phyloP scores from a whole-genome alignment of 2,888 invertebrate species.

The Nebria brevicollis region DNA sequence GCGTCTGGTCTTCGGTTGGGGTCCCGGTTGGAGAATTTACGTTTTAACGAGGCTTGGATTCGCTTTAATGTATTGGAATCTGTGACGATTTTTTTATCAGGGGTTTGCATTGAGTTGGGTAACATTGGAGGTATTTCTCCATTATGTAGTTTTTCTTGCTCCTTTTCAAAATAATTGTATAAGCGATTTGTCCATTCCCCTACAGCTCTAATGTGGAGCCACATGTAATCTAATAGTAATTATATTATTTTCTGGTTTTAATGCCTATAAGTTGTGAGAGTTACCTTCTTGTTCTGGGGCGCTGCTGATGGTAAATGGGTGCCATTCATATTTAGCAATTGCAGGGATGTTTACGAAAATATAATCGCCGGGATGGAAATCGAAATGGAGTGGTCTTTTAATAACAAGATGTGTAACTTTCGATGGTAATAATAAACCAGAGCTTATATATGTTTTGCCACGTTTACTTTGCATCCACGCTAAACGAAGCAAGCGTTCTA shows the following conservation, averaged over 20 bases:
- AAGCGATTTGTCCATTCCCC: conserved; percentile 94
- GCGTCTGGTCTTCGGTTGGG: conserved; percentile 50
- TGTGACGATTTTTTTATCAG: conserved; percentile 53
- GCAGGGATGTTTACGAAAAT: conserved; percentile 92
- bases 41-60: conserved; percentile 62
- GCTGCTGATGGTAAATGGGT: conserved; percentile 96
- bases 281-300: conserved; percentile 92
- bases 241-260: background rate
- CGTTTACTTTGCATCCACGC: conserved; percentile 75
- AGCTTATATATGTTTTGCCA: conserved; percentile 90
- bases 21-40: conserved; percentile 66
- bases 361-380: conserved; percentile 93
- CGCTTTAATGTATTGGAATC: conserved; percentile 58
- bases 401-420: conserved; percentile 92
- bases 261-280: background rate
- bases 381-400: conserved; percentile 84
- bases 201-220: conserved; percentile 92
- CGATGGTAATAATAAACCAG: conserved; percentile 86
- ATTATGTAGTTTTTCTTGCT: conserved; percentile 79
- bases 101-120: conserved; percentile 27
- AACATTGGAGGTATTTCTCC: conserved; percentile 67
- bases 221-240: conserved; percentile 77
- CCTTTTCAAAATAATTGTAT: conserved; percentile 84
- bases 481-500: conserved; percentile 77
- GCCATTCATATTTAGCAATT: conserved; percentile 95